Evolutionary conservation across 2,113 vertebrate genomes (phyloP).

Genomic region (Oncorhynchus masou): DNA sequence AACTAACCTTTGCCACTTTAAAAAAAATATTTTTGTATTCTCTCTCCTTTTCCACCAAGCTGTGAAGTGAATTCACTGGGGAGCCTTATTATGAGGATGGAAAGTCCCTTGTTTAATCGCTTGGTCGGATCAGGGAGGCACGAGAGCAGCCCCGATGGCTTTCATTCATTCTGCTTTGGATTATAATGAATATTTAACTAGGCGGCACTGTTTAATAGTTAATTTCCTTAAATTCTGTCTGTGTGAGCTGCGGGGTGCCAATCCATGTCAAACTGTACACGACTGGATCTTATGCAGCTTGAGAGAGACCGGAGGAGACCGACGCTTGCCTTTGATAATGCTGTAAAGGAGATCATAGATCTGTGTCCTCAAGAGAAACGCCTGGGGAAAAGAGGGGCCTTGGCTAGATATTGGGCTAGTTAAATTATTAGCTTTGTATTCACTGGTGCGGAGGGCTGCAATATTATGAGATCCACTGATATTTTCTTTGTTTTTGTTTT

Average conservation of each 20-base stretch:
- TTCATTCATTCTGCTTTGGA: constrained; percentile 51
- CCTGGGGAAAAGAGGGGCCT: constrained; percentile 13
- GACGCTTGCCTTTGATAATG: constrained; percentile 62
- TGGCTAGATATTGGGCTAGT: too few relatives aligned
- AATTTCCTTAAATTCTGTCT: constrained; percentile 61
- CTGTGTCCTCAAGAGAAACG: constrained; percentile 31
- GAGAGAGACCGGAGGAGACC: constrained; percentile 39
- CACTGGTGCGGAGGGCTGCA: too few relatives aligned
- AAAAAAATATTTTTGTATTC: constrained; percentile 42
- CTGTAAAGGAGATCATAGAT: constrained; percentile 38
- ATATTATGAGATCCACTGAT: too few relatives aligned
- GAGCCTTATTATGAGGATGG: constrained; percentile 34
- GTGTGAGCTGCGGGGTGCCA: constrained; percentile 49
- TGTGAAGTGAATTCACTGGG: constrained; percentile 39
- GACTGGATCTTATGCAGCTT: constrained; percentile 43
- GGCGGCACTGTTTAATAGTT: constrained; percentile 70
- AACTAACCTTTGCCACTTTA: constrained; percentile 51
- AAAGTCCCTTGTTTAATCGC: constrained; percentile 60
- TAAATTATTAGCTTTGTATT: too few relatives aligned
- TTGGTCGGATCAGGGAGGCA: constrained; percentile 34
- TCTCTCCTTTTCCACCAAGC: constrained; percentile 34
- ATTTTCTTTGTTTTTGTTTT: too few relatives aligned
- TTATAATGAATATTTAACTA: constrained; percentile 77
- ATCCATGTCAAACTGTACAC: constrained; percentile 58
- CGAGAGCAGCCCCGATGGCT: constrained; percentile 40